Evolutionary conservation across 2,797 vertebrate genomes (phyloP), one percentile per base, ranked within the genome.

Genomic region (Eleutherodactylus coqui): DNA sequence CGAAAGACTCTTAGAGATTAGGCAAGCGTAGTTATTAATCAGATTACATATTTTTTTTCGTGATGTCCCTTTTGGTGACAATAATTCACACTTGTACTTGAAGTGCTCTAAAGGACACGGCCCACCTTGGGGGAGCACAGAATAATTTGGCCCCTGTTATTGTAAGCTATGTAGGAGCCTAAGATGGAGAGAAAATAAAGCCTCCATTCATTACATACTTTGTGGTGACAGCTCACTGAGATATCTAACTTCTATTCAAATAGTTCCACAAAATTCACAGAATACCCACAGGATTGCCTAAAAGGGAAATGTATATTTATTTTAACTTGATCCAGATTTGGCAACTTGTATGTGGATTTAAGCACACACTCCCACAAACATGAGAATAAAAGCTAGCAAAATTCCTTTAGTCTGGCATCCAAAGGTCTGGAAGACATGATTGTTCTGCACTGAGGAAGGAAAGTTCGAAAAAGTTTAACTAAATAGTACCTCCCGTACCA

Each of bases 71-170:
- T 34, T 53, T 67, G 29, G 41, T 67, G 82, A 73, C 73, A 78
- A 53, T 80, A 47, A 21, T 85, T 85, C 49, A 79, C 77, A 47
- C 76, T 70, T 80, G 60, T 53, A 36, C 13, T 91, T 86, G 87
- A 27, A 91, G 88, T 88, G 88, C 47, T 76, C 87, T 85, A 84
- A 88, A 45, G 85, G 72, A 21, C 9, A 72, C 88, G 90, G 84
- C 89, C 75, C 93, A 93, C 92, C 91, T 89, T 73, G 90, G 91
- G n/a, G 91, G 90, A 92, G 84, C 91, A 89, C 88, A 91, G 91
- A 89, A 88, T 88, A 88, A 88, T 86, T 89, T 88, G 85, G 82
- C 85, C 88, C 76, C 88, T 91, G 90, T 90, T 92, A 86, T 89
- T 90, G 80, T 76, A 89, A 87, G 76, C 80, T 69, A 75, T 6